Conservation (phyloP, 1,140 invertebrate species). For the Ephestia elutella region DNA sequence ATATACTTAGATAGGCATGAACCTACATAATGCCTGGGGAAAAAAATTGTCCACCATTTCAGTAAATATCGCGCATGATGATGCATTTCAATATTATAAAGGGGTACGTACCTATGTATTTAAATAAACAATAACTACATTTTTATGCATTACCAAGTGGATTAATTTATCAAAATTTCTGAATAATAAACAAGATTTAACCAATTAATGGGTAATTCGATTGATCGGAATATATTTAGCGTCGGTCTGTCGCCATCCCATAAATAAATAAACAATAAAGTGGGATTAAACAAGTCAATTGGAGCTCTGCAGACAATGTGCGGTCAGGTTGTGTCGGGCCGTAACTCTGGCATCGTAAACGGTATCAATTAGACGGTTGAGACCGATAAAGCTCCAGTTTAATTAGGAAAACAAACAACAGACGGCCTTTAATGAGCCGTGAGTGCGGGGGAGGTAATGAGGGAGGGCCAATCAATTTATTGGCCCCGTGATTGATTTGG, state of each 20-base stretch:
- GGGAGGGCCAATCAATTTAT: constrained; percentile 59
- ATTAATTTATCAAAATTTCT: too few relatives aligned
- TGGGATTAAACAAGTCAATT: constrained; percentile 64
- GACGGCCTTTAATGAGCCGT: constrained; percentile 66
- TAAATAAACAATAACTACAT: too few relatives aligned
- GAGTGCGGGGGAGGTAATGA: constrained; percentile 57
- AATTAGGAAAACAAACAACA: constrained; percentile 73
- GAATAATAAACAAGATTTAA: too few relatives aligned
- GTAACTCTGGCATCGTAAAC: constrained; percentile 71
- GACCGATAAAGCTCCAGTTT: constrained; percentile 67
- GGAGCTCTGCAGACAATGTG: constrained; percentile 53
- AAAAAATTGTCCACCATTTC: too few relatives aligned
- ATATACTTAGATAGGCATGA: too few relatives aligned
- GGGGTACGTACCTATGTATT: too few relatives aligned
- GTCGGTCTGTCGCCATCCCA: constrained; percentile 10
- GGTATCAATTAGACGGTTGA: constrained; percentile 68
- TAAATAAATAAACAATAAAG: constrained; percentile 71
- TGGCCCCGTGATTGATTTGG: constrained; percentile 56
- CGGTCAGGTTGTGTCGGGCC: constrained; percentile 55
- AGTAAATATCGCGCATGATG: too few relatives aligned
- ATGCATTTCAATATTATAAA: too few relatives aligned
- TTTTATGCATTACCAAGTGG: too few relatives aligned
- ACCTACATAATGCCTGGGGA: too few relatives aligned
- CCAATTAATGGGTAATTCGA: neutral
- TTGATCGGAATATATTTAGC: neutral